Conservation (phyloP, 2,888 invertebrate genomes). For the Byasa hedistus region DNA sequence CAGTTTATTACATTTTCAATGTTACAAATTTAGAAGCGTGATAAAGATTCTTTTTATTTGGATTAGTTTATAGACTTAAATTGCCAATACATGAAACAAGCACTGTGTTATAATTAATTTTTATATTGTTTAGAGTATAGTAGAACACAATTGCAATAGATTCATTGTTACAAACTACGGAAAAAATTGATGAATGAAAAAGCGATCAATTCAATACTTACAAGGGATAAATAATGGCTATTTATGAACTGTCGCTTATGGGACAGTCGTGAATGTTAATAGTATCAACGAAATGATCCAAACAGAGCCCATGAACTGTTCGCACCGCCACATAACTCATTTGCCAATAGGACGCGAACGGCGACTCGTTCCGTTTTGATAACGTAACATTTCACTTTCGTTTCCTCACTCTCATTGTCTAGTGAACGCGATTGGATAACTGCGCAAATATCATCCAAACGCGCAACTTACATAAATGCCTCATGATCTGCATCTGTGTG, state of each 20-base stretch:
- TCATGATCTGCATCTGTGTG: slow-evolving; percentile 57
- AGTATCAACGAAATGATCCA: neutral
- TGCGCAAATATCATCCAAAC: slow-evolving; percentile 66
- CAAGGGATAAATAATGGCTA: neutral
- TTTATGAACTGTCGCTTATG: neutral
- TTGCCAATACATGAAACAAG: neutral
- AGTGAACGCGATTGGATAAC: slow-evolving; percentile 72
- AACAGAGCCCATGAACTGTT: slow-evolving; percentile 18
- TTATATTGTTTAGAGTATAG: neutral
- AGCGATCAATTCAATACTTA: neutral
- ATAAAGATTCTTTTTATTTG: neutral
- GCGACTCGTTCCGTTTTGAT: slow-evolving; percentile 54
- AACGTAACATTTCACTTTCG: slow-evolving; percentile 75
- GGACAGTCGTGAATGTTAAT: neutral
- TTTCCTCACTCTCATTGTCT: slow-evolving; percentile 76
- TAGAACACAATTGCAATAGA: too few relatives aligned
- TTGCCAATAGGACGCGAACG: slow-evolving; percentile 48
- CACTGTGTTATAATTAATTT: neutral
- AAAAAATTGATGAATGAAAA: neutral
- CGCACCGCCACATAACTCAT: slow-evolving; percentile 32
- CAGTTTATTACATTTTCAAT: neutral
- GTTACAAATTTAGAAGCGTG: neutral
- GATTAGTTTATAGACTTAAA: neutral
- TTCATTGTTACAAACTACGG: neutral
- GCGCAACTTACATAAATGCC: slow-evolving; percentile 63